Evolutionary conservation across 2,888 invertebrate species (phyloP).

Genomic region (Lochmaea capreae): DNA sequence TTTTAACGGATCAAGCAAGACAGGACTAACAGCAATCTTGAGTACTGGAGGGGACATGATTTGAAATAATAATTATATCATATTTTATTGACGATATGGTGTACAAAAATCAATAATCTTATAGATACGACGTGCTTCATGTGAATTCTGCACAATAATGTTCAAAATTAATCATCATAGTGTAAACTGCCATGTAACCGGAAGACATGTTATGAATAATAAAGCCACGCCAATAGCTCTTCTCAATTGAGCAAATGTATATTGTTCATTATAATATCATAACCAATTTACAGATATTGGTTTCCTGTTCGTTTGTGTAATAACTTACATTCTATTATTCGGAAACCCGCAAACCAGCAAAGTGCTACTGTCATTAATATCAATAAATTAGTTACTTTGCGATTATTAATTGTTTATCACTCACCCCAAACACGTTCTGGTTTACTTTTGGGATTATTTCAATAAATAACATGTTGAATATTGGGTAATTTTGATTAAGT

Average conservation of each 20-base stretch:
- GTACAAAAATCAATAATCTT: no score
- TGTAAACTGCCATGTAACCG: background rate
- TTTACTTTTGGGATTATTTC: no score
- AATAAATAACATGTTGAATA: background rate
- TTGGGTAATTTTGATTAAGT: background rate
- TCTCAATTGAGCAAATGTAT: slow-evolving; percentile 4
- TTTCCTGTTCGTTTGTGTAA: background rate
- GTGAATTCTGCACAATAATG: background rate
- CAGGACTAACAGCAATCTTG: no score
- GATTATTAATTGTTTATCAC: background rate
- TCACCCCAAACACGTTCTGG: no score
- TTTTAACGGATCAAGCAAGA: no score
- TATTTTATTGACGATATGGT: no score
- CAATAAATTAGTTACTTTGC: background rate
- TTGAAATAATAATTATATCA: no score
- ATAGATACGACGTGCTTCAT: background rate
- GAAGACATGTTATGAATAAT: slow-evolving; percentile 1
- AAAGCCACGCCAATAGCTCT: background rate
- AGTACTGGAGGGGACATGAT: no score
- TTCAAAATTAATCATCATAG: background rate
- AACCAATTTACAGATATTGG: background rate
- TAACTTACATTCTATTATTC: background rate
- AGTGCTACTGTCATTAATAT: background rate
- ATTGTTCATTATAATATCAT: background rate
- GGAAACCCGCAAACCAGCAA: background rate